phyloP scores from a whole-genome alignment of 2,113 vertebrate genomes.

The Meleagris gallopavo region DNA sequence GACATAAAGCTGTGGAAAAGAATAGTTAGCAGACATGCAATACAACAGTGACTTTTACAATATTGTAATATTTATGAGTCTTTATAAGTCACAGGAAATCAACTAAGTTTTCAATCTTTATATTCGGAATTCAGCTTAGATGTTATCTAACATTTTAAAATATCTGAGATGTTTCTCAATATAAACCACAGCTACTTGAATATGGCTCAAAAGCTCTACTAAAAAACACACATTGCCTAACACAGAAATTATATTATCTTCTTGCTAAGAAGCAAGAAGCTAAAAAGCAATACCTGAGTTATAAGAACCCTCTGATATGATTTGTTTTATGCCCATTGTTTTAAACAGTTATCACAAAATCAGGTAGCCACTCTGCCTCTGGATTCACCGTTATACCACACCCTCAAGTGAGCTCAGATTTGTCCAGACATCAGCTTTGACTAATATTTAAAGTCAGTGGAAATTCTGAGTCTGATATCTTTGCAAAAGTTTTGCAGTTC shows the following conservation, averaged over 20 bases:
- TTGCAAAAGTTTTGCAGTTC: not conserved
- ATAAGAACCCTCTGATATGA: not conserved
- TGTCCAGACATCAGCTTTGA: not conserved
- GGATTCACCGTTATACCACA: not conserved
- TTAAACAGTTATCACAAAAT: not conserved
- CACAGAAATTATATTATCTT: not conserved
- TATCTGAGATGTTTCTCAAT: not conserved
- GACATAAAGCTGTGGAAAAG: not conserved
- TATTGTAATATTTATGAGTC: not conserved
- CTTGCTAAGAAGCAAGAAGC: too few species aligned
- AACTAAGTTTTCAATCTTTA: not conserved
- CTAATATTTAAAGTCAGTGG: not conserved
- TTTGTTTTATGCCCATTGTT: not conserved
- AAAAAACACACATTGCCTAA: not conserved
- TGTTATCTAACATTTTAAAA: not conserved
- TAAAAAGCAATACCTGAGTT: not conserved
- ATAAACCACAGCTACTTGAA: not conserved
- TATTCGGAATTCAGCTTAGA: not conserved
- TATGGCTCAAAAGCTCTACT: not conserved
- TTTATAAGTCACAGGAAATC: not conserved
- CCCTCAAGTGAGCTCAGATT: not conserved
- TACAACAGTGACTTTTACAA: not conserved
- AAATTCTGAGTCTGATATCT: not conserved
- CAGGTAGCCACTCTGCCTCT: not conserved
- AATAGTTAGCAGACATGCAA: not conserved